A percentile compares a stretch with the other conserved stretches of the same genome.
These are phyloP conservation scores for Drosophila recens DNA, from an alignment of 2,888 invertebrate species.

Conservation along the genomic window DNA sequence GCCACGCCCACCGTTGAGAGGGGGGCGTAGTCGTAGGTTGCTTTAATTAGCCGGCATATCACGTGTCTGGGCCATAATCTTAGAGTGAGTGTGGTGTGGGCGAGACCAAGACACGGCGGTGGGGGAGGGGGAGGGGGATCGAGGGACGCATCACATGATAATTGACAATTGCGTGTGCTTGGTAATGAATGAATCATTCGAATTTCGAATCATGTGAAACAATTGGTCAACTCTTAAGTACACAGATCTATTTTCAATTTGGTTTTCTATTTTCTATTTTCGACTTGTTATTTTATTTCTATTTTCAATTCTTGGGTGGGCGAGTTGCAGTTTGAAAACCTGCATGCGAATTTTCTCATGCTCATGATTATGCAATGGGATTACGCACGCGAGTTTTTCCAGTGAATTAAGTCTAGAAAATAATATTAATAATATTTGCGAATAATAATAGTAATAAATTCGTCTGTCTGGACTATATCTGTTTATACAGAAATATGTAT, in stretches of 20 bases:
- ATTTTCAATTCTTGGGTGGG: conserved; percentile 29
- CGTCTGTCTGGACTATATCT: conserved; percentile 23
- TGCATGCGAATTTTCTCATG: conserved; percentile 36
- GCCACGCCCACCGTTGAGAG: conserved; percentile 62
- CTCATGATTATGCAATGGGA: conserved; percentile 47
- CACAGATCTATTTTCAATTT: conserved; percentile 18
- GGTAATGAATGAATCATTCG: conserved; percentile 62
- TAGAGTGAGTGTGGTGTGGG: conserved; percentile 9
- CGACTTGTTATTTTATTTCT: neutral
- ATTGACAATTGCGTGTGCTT: conserved; percentile 68
- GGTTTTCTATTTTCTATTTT: conserved; percentile 24
- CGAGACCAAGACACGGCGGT: neutral
- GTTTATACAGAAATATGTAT: conserved; percentile 41
- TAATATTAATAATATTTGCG: conserved; percentile 25
- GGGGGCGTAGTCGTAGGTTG: conserved; percentile 11
- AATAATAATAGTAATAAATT: conserved; percentile 37
- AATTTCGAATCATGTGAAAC: conserved; percentile 46
- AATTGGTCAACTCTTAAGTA: conserved; percentile 33
- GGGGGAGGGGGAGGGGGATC: neutral
- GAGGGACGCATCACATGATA: conserved; percentile 68
- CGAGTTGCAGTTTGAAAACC: conserved; percentile 32
- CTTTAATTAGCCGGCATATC: conserved; percentile 75
- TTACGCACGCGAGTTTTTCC: conserved; percentile 59
- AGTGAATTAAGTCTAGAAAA: conserved; percentile 11
- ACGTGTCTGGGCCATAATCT: conserved; percentile 58